Evolutionary conservation across 92 coral and sea anemone species (phyloP).

Genomic region (Chrysogorgia sp.): DNA sequence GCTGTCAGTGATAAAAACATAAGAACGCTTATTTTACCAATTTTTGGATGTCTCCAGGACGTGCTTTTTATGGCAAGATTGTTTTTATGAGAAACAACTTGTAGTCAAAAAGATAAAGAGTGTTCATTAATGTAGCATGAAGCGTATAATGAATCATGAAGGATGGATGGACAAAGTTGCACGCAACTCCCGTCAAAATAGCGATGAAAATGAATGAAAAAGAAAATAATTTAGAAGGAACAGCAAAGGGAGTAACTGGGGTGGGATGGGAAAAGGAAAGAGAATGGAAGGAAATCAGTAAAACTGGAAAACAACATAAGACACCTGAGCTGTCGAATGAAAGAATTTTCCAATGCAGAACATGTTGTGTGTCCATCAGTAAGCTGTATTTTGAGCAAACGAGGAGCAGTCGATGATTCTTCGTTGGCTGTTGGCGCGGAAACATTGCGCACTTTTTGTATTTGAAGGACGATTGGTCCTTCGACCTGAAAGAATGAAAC

Average conservation of each 20-base stretch:
- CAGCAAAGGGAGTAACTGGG: no score
- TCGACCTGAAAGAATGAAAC: conserved; percentile 62
- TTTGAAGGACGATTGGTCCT: conserved; percentile 94
- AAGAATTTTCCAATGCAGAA: conserved; percentile 75
- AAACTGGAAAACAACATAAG: no score
- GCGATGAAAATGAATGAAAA: no score
- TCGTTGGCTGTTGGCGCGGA: conserved; percentile 97
- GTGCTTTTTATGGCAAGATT: neutral
- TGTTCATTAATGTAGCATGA: neutral
- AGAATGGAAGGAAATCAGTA: neutral
- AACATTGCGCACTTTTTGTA: conserved; percentile 84
- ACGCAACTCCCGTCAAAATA: no score
- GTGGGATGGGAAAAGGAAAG: neutral
- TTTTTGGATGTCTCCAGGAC: neutral
- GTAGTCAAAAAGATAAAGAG: no score
- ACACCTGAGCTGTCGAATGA: conserved; percentile 86
- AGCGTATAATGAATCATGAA: no score
- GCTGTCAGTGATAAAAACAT: conserved; percentile 50
- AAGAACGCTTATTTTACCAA: neutral
- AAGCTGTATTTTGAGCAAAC: conserved; percentile 77
- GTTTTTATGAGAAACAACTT: no score
- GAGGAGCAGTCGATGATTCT: conserved; percentile 88
- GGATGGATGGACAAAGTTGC: no score
- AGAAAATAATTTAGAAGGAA: no score
- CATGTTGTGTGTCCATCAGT: conserved; percentile 91